phyloP scores from a whole-genome alignment of 2,888 invertebrate genomes.

The Stramonita haemastoma region DNA sequence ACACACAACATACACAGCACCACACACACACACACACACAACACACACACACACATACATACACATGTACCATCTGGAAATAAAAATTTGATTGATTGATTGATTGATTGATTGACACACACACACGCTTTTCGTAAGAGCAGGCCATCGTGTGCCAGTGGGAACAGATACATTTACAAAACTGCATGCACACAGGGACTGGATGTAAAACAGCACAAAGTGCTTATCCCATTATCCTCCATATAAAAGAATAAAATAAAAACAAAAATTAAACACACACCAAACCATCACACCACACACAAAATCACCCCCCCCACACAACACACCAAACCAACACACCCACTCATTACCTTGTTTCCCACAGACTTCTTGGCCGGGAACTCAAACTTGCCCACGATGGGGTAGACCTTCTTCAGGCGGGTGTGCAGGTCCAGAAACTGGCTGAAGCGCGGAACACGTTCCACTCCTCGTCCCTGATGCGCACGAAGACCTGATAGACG shows the following conservation, averaged over 20 bases:
- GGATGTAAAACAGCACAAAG: too few species aligned
- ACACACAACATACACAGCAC: too few species aligned
- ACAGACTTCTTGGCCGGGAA: slow-evolving; percentile 97
- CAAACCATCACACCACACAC: background rate
- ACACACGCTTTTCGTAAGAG: too few species aligned
- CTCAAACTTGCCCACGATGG: slow-evolving; percentile 87
- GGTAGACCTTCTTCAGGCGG: slow-evolving; percentile 89
- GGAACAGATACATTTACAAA: too few species aligned
- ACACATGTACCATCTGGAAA: too few species aligned
- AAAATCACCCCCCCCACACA: background rate
- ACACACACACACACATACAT: background rate
- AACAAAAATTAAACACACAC: background rate
- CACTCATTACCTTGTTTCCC: slow-evolving; percentile 87
- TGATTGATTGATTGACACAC: too few species aligned
- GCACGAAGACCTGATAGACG: slow-evolving; percentile 91
- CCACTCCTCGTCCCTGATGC: slow-evolving; percentile 94
- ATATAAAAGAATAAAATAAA: too few species aligned
- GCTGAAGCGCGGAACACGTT: slow-evolving; percentile 95
- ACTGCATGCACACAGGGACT: too few species aligned
- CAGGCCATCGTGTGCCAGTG: too few species aligned
- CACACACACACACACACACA: too few species aligned
- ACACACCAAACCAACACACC: background rate
- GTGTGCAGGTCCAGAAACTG: slow-evolving; percentile 93
- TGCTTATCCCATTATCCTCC: too few species aligned
- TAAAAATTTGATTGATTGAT: too few species aligned